Conservation (phyloP, 2,797 vertebrate species). For the Danio aesculapii region DNA sequence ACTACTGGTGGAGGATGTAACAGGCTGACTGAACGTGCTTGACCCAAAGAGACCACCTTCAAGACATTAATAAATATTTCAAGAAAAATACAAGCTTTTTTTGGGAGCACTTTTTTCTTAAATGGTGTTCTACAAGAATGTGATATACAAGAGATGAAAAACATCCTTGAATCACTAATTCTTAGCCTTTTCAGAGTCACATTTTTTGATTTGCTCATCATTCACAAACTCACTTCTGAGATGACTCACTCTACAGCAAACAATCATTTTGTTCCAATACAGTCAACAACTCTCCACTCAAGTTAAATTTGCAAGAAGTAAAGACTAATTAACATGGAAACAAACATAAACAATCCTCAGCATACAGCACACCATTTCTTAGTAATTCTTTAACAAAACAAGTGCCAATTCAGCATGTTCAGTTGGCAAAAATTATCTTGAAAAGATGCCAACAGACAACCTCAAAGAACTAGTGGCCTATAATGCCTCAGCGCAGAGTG, state of each 20-base stretch:
- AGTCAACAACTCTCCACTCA: background rate
- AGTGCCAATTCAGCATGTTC: too few species aligned
- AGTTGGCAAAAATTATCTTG: too few species aligned
- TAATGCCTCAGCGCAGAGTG: too few species aligned
- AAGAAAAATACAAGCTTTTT: slow-evolving; percentile 4
- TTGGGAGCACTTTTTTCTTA: background rate
- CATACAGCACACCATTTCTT: too few species aligned
- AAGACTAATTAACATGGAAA: too few species aligned
- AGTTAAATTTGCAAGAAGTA: too few species aligned
- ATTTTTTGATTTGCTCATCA: background rate
- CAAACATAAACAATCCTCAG: too few species aligned
- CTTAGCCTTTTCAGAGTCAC: background rate
- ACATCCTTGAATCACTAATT: slow-evolving; percentile 17
- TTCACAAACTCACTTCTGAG: background rate
- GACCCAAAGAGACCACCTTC: slow-evolving; percentile 92
- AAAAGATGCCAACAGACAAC: too few species aligned
- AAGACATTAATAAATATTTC: slow-evolving; percentile 7
- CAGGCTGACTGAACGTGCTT: slow-evolving; percentile 91
- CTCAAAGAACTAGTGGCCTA: too few species aligned
- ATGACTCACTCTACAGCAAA: background rate
- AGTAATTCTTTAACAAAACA: too few species aligned
- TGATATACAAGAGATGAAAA: background rate
- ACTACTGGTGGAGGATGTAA: slow-evolving; percentile 88
- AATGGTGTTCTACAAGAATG: too few species aligned
- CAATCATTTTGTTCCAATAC: background rate